These are phyloP conservation scores for Paguma larvata DNA, from an alignment of 2,797 vertebrate species.

Conservation along the genomic window DNA sequence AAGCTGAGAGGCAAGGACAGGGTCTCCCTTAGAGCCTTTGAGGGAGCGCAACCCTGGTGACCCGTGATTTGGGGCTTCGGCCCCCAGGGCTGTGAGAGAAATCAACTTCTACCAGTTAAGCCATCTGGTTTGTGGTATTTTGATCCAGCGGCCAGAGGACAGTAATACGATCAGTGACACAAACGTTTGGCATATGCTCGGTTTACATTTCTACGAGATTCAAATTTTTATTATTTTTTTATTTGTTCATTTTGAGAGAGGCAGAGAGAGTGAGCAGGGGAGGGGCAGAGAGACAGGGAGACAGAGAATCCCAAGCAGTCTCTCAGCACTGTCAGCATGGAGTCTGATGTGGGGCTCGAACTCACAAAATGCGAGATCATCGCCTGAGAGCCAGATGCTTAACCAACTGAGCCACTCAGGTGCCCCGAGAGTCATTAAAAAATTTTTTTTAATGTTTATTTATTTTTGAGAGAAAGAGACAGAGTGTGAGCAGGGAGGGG, in stretches of 20 bases:
- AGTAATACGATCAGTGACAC: background rate
- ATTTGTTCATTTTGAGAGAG: background rate
- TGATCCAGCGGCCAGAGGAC: background rate
- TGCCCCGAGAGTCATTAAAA: background rate
- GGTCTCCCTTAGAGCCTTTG: background rate
- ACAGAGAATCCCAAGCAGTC: background rate
- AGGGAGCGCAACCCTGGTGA: fast-evolving
- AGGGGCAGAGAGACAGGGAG: background rate
- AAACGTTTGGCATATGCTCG: background rate
- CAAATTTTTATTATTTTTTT: background rate
- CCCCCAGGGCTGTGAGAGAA: background rate
- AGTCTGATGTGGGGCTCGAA: background rate
- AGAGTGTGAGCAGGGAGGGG: too few relatives aligned
- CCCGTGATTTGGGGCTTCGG: background rate
- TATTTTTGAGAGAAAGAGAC: too few relatives aligned
- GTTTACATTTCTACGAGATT: background rate
- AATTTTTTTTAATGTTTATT: background rate
- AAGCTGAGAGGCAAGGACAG: background rate
- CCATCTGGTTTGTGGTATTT: background rate
- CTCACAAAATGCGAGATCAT: background rate
- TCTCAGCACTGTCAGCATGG: fast-evolving
- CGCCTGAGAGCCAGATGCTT: background rate
- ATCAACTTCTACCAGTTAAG: background rate
- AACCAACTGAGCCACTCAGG: background rate
- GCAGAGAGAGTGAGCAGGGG: background rate